Conservation (phyloP, 1,140 invertebrate genomes). For the Eriocheir sinensis region DNA sequence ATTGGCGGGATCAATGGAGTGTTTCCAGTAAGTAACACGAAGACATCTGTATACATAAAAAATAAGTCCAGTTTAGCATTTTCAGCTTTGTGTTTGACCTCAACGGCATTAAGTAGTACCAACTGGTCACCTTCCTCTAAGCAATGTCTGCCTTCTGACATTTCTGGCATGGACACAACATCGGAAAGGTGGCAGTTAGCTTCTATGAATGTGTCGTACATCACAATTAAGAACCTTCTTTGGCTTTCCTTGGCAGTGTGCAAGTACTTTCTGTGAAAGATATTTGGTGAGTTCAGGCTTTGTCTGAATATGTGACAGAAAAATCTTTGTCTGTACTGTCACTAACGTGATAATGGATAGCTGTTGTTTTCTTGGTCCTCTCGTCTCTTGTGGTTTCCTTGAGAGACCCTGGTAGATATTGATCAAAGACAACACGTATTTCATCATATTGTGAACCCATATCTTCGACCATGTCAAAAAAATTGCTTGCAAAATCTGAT, state of each 20-base stretch:
- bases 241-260: slow-evolving; percentile 40
- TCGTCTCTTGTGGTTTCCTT: slow-evolving; percentile 45
- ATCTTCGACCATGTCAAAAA: slow-evolving; percentile 21
- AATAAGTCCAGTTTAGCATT: slow-evolving; percentile 43
- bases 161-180: slow-evolving; percentile 44
- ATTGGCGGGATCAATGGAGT: slow-evolving; percentile 20
- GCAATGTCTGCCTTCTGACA: neutral
- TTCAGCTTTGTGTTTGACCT: slow-evolving; percentile 20
- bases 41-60: slow-evolving; percentile 32
- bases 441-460: slow-evolving; percentile 47
- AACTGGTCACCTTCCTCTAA: slow-evolving; percentile 34
- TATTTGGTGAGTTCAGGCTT: slow-evolving; percentile 42
- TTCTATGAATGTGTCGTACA: slow-evolving; percentile 10
- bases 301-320: slow-evolving; percentile 46
- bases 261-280: slow-evolving; percentile 5
- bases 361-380: slow-evolving; percentile 38
- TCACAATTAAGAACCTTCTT: slow-evolving; percentile 34
- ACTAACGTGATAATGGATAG: slow-evolving; percentile 47
- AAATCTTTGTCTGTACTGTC: neutral
- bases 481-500: slow-evolving; percentile 37
- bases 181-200: neutral
- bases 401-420: slow-evolving; percentile 49
- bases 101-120: slow-evolving; percentile 41
- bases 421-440: slow-evolving; percentile 39
- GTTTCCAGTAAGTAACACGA: slow-evolving; percentile 24